These are phyloP conservation scores for Podarcis raffonei DNA, from an alignment of 2,113 vertebrate genomes.

Conservation along the genomic window DNA sequence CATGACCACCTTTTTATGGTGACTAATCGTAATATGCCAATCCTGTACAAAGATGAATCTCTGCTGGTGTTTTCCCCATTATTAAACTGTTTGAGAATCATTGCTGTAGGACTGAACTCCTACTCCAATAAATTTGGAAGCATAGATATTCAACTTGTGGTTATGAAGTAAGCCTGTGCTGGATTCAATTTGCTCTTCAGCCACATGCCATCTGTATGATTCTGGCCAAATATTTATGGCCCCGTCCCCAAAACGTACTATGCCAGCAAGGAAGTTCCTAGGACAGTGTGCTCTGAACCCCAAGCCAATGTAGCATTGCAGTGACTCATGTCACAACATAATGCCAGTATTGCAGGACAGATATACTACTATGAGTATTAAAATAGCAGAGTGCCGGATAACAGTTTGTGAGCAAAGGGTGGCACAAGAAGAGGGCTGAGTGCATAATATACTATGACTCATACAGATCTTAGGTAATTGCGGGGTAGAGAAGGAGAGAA, in stretches of 20 bases:
- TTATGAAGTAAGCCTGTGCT: not conserved
- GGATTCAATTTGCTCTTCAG: not conserved
- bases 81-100: not conserved
- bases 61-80: not conserved
- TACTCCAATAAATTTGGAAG: not conserved
- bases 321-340: not conserved
- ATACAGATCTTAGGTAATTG: not conserved
- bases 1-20: not conserved
- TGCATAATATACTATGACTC: not conserved
- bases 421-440: not conserved
- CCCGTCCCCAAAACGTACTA: not conserved
- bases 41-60: not conserved
- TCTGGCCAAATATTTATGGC: not conserved
- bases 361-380: not conserved
- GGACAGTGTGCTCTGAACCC: not conserved
- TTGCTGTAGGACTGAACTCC: not conserved
- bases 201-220: not conserved
- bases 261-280: not conserved
- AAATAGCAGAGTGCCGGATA: not conserved
- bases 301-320: not conserved
- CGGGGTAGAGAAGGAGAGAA: not conserved
- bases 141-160: not conserved
- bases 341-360: not conserved
- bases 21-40: not conserved
- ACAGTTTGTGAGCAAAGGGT: not conserved